A percentile compares a stretch with the other conserved stretches of the same genome.
These are phyloP conservation scores for Aplysia californica DNA, from an alignment of 1,140 invertebrate species.

Conservation along the genomic window DNA sequence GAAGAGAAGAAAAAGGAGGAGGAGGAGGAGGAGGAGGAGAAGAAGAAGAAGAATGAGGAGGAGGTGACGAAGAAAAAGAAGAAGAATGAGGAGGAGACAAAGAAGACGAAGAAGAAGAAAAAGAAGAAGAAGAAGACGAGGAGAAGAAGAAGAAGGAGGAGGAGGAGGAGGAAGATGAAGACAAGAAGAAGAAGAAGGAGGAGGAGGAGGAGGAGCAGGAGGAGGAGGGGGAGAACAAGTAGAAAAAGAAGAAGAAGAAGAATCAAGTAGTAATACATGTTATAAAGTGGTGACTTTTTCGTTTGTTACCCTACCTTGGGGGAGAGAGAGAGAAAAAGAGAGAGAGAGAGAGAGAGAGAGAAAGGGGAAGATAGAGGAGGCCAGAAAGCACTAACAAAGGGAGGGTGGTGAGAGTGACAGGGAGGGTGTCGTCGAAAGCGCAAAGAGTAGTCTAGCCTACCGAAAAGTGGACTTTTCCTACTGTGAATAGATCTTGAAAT, in stretches of 20 bases:
- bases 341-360: neutral
- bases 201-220: no score
- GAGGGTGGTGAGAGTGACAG: no score
- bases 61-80: neutral
- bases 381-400: no score
- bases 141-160: neutral
- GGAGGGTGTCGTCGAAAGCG: no score
- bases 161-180: neutral
- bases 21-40: neutral
- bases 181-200: neutral
- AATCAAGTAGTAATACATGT: no score
- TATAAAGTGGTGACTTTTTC: no score
- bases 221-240: no score
- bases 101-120: neutral
- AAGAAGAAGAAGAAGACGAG: neutral
- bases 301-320: no score
- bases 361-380: neutral
- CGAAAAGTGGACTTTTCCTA: neutral
- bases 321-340: constrained; percentile 12
- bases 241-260: no score
- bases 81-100: neutral
- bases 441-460: neutral
- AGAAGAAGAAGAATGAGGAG: neutral
- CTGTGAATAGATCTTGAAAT: neutral
- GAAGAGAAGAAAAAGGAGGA: neutral